A percentile compares a stretch with the other conserved stretches of the same genome.
Evolutionary conservation across 2,113 vertebrate genomes (phyloP).

Genomic region (Isichthys henryi): DNA sequence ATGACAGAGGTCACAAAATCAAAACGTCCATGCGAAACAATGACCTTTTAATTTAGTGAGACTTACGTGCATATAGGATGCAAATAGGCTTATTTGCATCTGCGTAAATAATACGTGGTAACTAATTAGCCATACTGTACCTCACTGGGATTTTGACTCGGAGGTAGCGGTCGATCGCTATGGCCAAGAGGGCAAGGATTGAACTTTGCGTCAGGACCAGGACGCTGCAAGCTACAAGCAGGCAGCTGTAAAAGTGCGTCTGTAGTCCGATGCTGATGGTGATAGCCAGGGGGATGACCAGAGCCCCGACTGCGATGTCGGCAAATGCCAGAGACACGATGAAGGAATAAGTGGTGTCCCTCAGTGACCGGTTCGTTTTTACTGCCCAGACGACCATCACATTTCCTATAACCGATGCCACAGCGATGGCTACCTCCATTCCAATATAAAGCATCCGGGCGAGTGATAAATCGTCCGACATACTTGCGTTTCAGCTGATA

Average conservation of each 20-base stretch:
- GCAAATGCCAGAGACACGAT: constrained; percentile 89
- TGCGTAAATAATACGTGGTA: not conserved
- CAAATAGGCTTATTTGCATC: not conserved
- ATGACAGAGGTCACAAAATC: not conserved
- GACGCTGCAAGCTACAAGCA: constrained; percentile 80
- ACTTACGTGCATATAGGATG: not conserved
- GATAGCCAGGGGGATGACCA: constrained; percentile 89
- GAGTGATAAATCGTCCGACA: constrained; percentile 56
- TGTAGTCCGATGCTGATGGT: constrained; percentile 78
- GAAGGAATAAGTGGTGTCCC: constrained; percentile 92
- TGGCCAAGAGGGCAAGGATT: constrained; percentile 89
- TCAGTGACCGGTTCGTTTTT: constrained; percentile 80
- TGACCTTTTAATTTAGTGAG: not conserved
- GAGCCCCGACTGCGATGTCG: constrained; percentile 87
- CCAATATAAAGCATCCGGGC: constrained; percentile 75
- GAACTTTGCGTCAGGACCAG: constrained; percentile 96
- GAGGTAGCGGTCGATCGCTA: constrained; percentile 91
- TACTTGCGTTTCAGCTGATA: constrained; percentile 30
- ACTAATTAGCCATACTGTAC: constrained; percentile 50
- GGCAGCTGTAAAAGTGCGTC: constrained; percentile 85
- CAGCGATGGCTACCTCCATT: constrained; percentile 83
- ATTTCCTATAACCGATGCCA: constrained; percentile 86
- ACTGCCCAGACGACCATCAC: constrained; percentile 98
- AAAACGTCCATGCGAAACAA: not conserved
- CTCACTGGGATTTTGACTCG: constrained; percentile 91